Base-by-base conservation (phyloP, 2,113 vertebrate species). In the Oriolus oriolus region DNA sequence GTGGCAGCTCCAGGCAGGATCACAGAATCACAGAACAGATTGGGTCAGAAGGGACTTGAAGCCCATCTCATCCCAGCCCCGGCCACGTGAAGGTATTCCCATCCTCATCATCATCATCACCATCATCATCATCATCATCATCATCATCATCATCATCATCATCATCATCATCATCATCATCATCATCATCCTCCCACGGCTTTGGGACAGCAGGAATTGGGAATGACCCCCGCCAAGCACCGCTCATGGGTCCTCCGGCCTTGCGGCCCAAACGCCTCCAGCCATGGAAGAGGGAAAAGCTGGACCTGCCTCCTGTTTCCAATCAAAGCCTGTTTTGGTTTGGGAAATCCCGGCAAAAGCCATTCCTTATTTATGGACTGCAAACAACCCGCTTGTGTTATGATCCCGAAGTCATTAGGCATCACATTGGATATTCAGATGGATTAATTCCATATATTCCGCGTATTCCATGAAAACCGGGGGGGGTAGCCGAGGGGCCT, bases 351-450 rank as follows among this genome's bases (percentile, higher is more conserved):
- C 75, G 39, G 89, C 90, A 74, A 82, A 7, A 84, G 64, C 66
- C 45, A 37, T 85, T 95, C 14, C 11, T 89, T 94, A 74, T 83
- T 73, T 68, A 84, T 57, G 75, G n/a, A 66, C 81, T 86, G 96
- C 84, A 90, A 96, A 93, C 60, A 75, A 96, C 94, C 65, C 65
- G 54, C 90, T 87, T 75, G 84, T 93, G 77, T 94, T 96, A 81
- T 81, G 88, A 50, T 84, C 95, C 85, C 94, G 73, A 73, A 97
- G 94, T 89, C 96, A 96, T 97, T 95, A 95, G 91, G 90, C 93
- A 69, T 65, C 41, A 33, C 84, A 39, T 74, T 90, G 37, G 78
- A 60, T 82, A 47, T 42, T n/a, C 47, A 28, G 20, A 30, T 86
- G 49, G 95, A 96, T 97, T 94, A 91, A 92, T 96, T 96, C 95